Percentiles rank a stretch among this genome's conserved stretches.
These are phyloP conservation scores for Myanophis thanlyinensis DNA, from an alignment of 2,113 vertebrate species.

Conservation along the genomic window DNA sequence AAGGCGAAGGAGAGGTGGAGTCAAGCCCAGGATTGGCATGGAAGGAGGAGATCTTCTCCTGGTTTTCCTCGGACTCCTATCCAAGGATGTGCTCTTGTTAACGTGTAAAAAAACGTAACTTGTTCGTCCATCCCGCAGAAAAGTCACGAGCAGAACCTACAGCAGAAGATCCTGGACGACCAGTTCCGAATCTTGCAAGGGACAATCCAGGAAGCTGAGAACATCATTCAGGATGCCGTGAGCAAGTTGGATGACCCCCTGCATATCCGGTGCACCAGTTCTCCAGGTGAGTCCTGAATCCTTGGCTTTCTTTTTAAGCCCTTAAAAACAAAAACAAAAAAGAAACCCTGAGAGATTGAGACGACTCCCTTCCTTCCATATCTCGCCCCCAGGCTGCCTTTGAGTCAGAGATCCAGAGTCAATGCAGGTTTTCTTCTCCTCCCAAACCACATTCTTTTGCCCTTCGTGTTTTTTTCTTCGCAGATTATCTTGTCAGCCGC, in stretches of 20 bases:
- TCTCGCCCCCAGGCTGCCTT: background rate
- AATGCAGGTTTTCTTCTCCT: background rate
- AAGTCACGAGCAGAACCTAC: conserved; percentile 80
- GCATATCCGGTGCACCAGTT: conserved; percentile 92
- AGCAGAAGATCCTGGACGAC: conserved; percentile 85
- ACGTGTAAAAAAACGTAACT: too few species aligned
- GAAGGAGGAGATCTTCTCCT: background rate
- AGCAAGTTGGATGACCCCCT: conserved; percentile 89
- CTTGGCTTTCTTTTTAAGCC: background rate
- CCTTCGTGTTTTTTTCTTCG: background rate
- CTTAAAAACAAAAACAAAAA: background rate
- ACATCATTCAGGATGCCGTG: conserved; percentile 84
- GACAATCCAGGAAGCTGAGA: conserved; percentile 80
- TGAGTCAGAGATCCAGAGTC: background rate
- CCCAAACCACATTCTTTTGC: background rate
- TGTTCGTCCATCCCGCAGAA: conserved; percentile 65
- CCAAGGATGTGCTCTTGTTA: background rate
- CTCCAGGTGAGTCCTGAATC: conserved; percentile 76
- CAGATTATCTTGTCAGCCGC: conserved; percentile 92
- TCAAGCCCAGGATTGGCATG: background rate
- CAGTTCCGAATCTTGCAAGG: conserved; percentile 85
- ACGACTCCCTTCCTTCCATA: background rate
- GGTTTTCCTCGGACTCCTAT: background rate
- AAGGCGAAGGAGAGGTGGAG: background rate
- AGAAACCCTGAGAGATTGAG: background rate